Base-by-base conservation (phyloP, 2,888 invertebrate species). In the Parnassius glacialis region DNA sequence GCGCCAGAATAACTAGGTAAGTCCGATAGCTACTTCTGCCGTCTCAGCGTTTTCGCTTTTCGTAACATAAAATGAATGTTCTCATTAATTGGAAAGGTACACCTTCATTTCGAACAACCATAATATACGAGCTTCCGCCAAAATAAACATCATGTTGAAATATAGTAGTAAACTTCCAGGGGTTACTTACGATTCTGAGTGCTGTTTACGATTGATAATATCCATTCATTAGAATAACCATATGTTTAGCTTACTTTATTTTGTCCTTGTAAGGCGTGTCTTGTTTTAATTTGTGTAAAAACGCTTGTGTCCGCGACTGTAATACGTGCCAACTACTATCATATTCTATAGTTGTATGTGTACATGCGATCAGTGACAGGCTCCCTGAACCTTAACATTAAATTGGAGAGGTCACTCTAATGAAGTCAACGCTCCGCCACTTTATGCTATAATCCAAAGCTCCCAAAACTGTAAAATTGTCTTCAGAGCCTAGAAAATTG, bases 11-110 rank as follows among this genome's bases (percentile, higher is more conserved):
- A 62, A 52, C 64, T 62, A 59, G 55, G 58, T 51, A 63, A 59
- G 47, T 61, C 62, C 56, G 56, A 62, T 54, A 64, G 58, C 62
- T 58, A 62, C 62, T 64, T 61, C 60, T 58, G 58, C 59, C 61
- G 64, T 54, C 64, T 48, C 57, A 52, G 50, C 59, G 64, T 62
- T 58, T 62, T 54, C 58, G 62, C 55, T 64, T 56, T 65, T 64
- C 64, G 62, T 62, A 64, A 64, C 62, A 58, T 64, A 60, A 58
- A 62, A 64, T 66, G 57, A 62, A 66, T 66, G 66, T 58, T 64
- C 66, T 62, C 57, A 66, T 66, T 66, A 66, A 66, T 66, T 62
- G 66, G 58, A 64, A 64, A 60, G 57, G 64, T 54, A 53, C 55
- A 65, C 63, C 60, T 64, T 57, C 64, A 66, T 67, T 52, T 64